These are phyloP conservation scores for Characodon lateralis DNA, from an alignment of 2,797 vertebrate species.

Conservation along the genomic window DNA sequence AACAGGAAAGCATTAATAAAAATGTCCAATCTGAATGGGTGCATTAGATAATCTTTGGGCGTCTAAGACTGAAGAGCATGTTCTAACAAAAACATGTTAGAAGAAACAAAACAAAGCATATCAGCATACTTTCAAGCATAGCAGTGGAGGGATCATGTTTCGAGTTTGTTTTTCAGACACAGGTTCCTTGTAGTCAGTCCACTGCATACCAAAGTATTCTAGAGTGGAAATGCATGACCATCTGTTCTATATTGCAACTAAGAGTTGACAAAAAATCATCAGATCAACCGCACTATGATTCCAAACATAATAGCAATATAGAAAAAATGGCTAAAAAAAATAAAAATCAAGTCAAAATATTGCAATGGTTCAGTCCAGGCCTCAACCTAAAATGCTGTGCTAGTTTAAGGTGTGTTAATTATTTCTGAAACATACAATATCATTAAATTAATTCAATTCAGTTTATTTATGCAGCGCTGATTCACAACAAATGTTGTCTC, in stretches of 20 bases:
- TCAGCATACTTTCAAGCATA: neutral
- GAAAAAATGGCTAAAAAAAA: neutral
- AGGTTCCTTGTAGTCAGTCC: neutral
- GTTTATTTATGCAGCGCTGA: too few relatives aligned
- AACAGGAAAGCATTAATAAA: neutral
- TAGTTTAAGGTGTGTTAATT: too few relatives aligned
- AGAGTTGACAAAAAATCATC: neutral
- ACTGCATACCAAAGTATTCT: neutral
- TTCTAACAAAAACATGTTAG: neutral
- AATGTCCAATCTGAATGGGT: neutral
- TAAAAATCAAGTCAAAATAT: neutral
- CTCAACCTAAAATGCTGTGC: neutral
- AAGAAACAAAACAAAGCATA: neutral
- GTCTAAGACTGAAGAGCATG: neutral
- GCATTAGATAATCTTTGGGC: neutral
- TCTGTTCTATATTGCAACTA: neutral
- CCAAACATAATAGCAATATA: neutral
- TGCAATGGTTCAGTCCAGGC: neutral
- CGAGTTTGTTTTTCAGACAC: neutral
- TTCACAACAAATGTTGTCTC: too few relatives aligned
- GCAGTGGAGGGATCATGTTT: neutral
- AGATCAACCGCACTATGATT: neutral
- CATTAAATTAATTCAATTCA: too few relatives aligned
- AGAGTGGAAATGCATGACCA: neutral
- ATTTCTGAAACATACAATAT: too few relatives aligned